Evolutionary conservation across 2,797 vertebrate genomes (phyloP), one percentile per base, ranked within the genome.

Genomic region (Scomberomorus guttatus): DNA sequence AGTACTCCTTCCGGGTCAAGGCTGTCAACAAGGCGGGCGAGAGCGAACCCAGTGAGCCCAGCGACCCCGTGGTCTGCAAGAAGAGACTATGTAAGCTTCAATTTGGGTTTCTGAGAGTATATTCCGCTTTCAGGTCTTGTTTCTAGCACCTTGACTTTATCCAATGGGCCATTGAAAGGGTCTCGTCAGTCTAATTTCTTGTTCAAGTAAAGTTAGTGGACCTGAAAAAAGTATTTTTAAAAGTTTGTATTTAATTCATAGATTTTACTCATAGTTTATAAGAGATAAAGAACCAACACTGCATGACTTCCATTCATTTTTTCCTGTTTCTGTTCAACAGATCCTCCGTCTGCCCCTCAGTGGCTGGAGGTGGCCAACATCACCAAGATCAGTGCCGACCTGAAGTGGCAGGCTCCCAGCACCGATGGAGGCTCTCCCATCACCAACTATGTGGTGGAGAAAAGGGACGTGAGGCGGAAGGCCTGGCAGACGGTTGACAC

Each of bases 361-460:
- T 99, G 97, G 97, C 96, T 99, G 85, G 97, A 99, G 80, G 98
- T 99, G 80, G 93, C 97, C 81, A 99, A 98, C 90, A 97, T 99
- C 84, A 97, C 97, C 66, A 99, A 99, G 94, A 96, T 95, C 77
- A 95, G 93, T 32, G 97, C 97, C 25, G 97, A 97, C 46, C 94
- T 99, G 75, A 99, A 99, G 89, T 99, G 98, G 98, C 97, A 97
- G 82, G 94, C 92, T 67, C 98, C 98, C 62, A 97, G 97, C 92
- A 97, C 92, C 56, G 97, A 99, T 3, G 98, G 98, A 2, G 98
- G 98, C 52, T 99, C 98, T 0, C 98, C 98, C 81, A 97, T 99
- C 92, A 99, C 98, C 79, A 99, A 99, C 94, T 99, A 99, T 12
- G 97, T 99, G 52, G 97, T 99, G 88, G 98, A 99, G 92, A 99